A percentile compares a stretch with the other conserved stretches of the same genome.
Evolutionary conservation across 2,797 vertebrate species (phyloP).

Genomic region (Anguilla obscura): DNA sequence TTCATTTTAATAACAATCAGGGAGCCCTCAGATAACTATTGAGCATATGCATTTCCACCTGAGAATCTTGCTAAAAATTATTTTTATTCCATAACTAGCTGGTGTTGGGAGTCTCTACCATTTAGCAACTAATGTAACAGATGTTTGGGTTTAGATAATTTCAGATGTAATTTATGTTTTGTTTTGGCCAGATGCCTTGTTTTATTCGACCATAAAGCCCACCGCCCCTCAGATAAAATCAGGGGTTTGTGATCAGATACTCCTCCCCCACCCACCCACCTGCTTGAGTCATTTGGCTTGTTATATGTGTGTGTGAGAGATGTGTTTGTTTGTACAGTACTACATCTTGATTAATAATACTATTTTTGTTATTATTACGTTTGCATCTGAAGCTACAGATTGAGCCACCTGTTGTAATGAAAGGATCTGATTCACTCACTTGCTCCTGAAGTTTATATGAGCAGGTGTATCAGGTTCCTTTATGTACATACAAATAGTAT

Average conservation of each 20-base stretch:
- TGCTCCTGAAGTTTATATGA: background rate
- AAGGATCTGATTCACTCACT: background rate
- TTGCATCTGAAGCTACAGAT: background rate
- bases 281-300: slow-evolving; percentile 50
- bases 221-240: slow-evolving; percentile 55
- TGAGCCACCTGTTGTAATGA: background rate
- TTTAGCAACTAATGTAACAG: background rate
- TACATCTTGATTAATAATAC: background rate
- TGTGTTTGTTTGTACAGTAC: background rate
- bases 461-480: background rate
- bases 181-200: slow-evolving; percentile 37
- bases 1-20: background rate
- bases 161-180: slow-evolving; percentile 47
- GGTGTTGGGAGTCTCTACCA: background rate
- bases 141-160: slow-evolving; percentile 6
- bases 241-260: slow-evolving; percentile 35
- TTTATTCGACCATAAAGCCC: slow-evolving; percentile 53
- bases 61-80: background rate
- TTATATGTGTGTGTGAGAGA: slow-evolving; percentile 40
- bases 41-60: background rate
- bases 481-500: background rate
- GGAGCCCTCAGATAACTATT: background rate
- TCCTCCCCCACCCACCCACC: slow-evolving; percentile 33
- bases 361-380: background rate
- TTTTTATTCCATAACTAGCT: background rate